Evolutionary conservation across 2,797 vertebrate species (phyloP), one percentile per base, ranked within the genome.

Genomic region (Diplodus puntazzo): DNA sequence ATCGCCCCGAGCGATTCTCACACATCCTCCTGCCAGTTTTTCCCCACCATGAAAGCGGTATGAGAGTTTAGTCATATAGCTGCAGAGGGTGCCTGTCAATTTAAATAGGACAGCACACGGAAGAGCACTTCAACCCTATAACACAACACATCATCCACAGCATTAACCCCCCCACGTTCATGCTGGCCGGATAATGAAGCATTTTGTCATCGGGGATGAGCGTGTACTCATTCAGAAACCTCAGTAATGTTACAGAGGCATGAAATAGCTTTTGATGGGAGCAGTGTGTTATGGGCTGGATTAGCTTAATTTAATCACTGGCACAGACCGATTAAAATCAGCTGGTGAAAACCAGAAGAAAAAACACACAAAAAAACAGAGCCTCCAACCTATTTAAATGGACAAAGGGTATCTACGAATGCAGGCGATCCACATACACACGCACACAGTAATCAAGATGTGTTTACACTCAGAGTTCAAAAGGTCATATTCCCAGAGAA

Each of bases 51-150:
- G 57, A 75, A 48, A 67, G 17, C 42, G 75, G 60, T 67, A 52
- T 11, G 34, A 80, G 71, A 83, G 75, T 90, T 92, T 88, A 92
- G 83, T 87, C 91, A 82, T 69, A 75, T 75, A 85, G 81, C 87
- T 63, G 79, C 86, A 79, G 77, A 86, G 76, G 81, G 72, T 59
- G 64, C 89, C 83, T 89, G 92, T 94, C 92, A 90, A 83, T 91
- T 87, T 87, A 83, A 91, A 82, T 89, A 87, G 83, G 85, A 89
- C 79, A 80, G 67, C 81, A 70, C 52, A 78, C 67, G 73, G 66
- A 83, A 90, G 81, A 75, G 74, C 67, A 86, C 89, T 89, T 88
- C 73, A 81, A 86, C 83, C 59, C 64, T 72, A 81, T 69, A 64
- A 85, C 13, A 25, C 85, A 85, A 90, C 91, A 79, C 86, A 88